Percentiles rank a stretch among this genome's conserved stretches.
Evolutionary conservation across 2,888 invertebrate genomes (phyloP).

Genomic region (Dryomyza anilis): DNA sequence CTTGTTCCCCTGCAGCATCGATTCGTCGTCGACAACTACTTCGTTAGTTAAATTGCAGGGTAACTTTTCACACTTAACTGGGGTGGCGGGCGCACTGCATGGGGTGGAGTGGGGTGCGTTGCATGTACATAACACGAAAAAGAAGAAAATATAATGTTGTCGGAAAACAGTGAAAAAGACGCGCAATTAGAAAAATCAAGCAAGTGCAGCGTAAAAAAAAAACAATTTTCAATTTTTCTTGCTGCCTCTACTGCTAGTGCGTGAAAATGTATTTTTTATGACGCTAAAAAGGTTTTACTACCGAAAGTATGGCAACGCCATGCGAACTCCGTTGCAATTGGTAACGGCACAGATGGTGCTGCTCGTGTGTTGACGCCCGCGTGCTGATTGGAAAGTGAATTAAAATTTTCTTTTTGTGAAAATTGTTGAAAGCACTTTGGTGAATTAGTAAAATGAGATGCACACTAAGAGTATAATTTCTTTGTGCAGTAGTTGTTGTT

Average conservation of each 20-base stretch:
- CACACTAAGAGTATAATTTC: too few relatives aligned
- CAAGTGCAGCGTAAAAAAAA: not conserved
- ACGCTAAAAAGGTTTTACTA: not conserved
- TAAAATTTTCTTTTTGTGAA: not conserved
- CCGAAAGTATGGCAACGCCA: too few relatives aligned
- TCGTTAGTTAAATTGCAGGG: constrained; percentile 3
- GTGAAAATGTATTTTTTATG: not conserved
- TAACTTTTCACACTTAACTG: constrained; percentile 3
- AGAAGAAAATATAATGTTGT: not conserved
- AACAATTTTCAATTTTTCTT: not conserved
- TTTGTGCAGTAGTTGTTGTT: too few relatives aligned
- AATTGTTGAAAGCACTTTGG: not conserved
- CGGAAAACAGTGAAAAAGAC: not conserved
- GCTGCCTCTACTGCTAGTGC: not conserved
- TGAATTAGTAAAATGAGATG: not conserved
- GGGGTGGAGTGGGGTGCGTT: not conserved
- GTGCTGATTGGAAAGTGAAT: not conserved
- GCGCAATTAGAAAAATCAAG: too few relatives aligned
- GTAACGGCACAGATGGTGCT: not conserved
- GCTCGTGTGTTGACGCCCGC: too few relatives aligned
- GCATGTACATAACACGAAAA: not conserved
- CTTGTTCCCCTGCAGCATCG: too few relatives aligned
- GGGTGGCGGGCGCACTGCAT: too few relatives aligned
- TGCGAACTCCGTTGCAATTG: too few relatives aligned
- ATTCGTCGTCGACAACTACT: not conserved